These are phyloP conservation scores for Atrichornis clamosus DNA, from an alignment of 2,113 vertebrate genomes.

Conservation along the genomic window DNA sequence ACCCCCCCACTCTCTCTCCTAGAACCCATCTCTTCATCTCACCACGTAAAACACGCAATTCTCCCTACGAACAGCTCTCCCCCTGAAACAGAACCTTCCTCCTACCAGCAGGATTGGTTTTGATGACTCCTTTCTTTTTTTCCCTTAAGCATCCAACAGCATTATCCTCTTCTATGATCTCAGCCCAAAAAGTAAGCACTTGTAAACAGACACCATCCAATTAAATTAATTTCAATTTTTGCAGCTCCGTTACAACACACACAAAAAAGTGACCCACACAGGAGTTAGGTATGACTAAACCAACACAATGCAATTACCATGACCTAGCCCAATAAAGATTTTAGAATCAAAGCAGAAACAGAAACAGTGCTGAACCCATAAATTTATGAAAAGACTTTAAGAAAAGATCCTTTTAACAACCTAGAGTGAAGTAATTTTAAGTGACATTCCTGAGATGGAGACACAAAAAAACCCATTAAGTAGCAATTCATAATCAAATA, in stretches of 20 bases:
- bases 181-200: not conserved
- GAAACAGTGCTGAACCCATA: not conserved
- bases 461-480: not conserved
- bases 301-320: not conserved
- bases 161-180: not conserved
- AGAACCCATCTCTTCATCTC: not conserved
- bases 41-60: not conserved
- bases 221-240: not conserved
- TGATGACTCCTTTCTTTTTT: constrained; percentile 5
- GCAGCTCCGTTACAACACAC: not conserved
- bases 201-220: not conserved
- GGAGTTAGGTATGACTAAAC: not conserved
- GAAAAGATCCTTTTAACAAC: constrained; percentile 3
- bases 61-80: not conserved
- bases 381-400: not conserved
- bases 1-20: not conserved
- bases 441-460: not conserved
- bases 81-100: not conserved
- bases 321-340: not conserved
- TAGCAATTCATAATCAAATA: not conserved
- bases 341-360: not conserved
- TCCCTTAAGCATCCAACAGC: not conserved
- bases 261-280: not conserved
- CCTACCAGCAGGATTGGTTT: constrained; percentile 17
- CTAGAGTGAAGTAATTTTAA: not conserved